Percentiles rank a stretch among this genome's conserved stretches.
phyloP scores from a whole-genome alignment of 2,888 invertebrate species.

The Drosophila neonasuta region DNA sequence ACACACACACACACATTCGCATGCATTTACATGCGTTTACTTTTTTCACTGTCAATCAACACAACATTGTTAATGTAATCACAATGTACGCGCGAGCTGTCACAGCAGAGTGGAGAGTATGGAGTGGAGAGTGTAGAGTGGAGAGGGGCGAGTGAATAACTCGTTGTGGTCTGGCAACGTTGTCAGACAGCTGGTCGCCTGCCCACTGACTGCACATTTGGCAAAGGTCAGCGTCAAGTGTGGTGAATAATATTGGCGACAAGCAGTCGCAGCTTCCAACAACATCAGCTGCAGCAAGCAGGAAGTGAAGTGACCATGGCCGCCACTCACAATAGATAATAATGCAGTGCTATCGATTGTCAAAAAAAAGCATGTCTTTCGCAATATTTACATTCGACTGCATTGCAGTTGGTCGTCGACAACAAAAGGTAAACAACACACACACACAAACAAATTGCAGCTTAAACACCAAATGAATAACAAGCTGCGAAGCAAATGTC shows the following conservation, averaged over 20 bases:
- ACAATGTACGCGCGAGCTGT: conserved; percentile 25
- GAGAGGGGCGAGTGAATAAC: background rate
- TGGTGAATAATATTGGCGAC: background rate
- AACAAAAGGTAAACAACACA: conserved; percentile 20
- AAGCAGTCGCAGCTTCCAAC: conserved; percentile 1
- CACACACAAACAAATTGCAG: conserved; percentile 22
- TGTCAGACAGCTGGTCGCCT: conserved; percentile 56
- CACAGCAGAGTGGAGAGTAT: background rate
- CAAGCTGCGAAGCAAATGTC: conserved; percentile 50
- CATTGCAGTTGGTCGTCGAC: conserved; percentile 30
- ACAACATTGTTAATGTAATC: conserved; percentile 40
- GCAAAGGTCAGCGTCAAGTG: conserved; percentile 48
- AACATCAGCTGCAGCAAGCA: conserved; percentile 5
- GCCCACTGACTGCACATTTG: conserved; percentile 28
- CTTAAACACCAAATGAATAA: conserved; percentile 43
- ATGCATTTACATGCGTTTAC: conserved; percentile 23
- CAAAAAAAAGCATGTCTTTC: conserved; percentile 40
- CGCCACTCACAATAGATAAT: conserved; percentile 29
- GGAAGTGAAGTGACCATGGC: conserved; percentile 24
- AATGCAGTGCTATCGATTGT: conserved; percentile 57
- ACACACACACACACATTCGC: background rate
- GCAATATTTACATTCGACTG: conserved; percentile 32
- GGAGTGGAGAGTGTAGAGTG: background rate
- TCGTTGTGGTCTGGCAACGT: conserved; percentile 17
- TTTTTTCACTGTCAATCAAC: conserved; percentile 51